Evolutionary conservation across 2,888 invertebrate species (phyloP).

Genomic region (Ophonus ardosiacus): DNA sequence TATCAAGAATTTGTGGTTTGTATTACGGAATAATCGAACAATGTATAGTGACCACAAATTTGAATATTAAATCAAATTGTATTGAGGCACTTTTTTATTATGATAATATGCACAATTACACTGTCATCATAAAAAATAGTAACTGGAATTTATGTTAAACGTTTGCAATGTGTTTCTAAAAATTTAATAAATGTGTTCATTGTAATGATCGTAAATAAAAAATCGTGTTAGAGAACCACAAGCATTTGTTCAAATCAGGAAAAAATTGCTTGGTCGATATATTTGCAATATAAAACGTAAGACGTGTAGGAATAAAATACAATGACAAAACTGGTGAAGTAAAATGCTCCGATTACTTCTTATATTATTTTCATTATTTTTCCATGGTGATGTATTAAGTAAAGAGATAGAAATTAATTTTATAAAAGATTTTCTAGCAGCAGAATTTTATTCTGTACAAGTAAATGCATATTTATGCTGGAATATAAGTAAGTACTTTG

Average conservation of each 20-base stretch:
- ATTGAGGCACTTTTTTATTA: neutral
- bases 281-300: neutral
- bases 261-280: neutral
- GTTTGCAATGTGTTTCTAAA: neutral
- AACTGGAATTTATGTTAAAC: neutral
- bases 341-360: neutral
- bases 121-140: neutral
- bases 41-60: neutral
- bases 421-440: constrained; percentile 13
- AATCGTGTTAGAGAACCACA: neutral
- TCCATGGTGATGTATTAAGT: neutral
- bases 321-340: neutral
- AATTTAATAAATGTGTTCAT: neutral
- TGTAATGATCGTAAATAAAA: neutral
- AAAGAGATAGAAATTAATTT: constrained; percentile 33
- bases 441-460: constrained; percentile 13
- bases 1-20: neutral
- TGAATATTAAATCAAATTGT: neutral
- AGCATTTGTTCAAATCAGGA: neutral
- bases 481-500: constrained; percentile 67
- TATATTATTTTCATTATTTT: neutral
- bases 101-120: neutral
- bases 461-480: constrained; percentile 68
- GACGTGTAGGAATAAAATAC: neutral
- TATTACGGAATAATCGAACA: neutral